Evolutionary conservation across 2,888 invertebrate species (phyloP), one percentile per base, ranked within the genome.

Genomic region (Yponomeuta cagnagella): DNA sequence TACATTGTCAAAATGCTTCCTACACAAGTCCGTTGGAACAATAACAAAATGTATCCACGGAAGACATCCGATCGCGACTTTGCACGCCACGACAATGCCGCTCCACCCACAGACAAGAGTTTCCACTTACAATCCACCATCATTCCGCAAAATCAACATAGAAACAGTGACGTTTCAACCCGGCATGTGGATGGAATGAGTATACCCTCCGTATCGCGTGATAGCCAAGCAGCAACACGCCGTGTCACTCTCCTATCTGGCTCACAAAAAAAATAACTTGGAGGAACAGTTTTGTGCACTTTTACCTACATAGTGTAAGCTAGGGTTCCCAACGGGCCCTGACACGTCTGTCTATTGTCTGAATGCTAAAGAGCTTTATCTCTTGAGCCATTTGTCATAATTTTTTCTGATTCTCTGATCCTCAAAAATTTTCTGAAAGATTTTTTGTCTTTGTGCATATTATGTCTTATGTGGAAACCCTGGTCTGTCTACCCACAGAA

Each of bases 161-260:
- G 4, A 58, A 15, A 58, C 3, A 58, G 52, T 1, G 5, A 15
- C 15, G 52, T 15, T 15, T 15, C 0, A 58, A 15, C 15, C 1
- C 3, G 52, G 52, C 3, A 58, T 15, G 15, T 58, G 2, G 2
- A 15, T 1, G 52, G 15, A 15, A 65, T 31, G 31, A 4, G 23
- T n/a, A 10, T n/a, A 48, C 31, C 52, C 31, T 30, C 12, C 31
- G 68, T 72, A 74, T 73, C 74, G 69, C 64, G 37, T 71, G 72
- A 72, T 73, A 73, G 69, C 10, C 8, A 63, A 58, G 52, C 52
- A 58, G 70, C 72, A 66, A 70, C 71, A 70, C 70, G 72, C 71
- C 73, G 72, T 72, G 73, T 73, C 73, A 71, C 73, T 58, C 72
- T 48, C 68, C 69, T 70, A 12, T 15, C 65, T 65, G 65, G 65